Conservation (phyloP, 2,797 vertebrate species). For the Rhinoraja longicauda region DNA sequence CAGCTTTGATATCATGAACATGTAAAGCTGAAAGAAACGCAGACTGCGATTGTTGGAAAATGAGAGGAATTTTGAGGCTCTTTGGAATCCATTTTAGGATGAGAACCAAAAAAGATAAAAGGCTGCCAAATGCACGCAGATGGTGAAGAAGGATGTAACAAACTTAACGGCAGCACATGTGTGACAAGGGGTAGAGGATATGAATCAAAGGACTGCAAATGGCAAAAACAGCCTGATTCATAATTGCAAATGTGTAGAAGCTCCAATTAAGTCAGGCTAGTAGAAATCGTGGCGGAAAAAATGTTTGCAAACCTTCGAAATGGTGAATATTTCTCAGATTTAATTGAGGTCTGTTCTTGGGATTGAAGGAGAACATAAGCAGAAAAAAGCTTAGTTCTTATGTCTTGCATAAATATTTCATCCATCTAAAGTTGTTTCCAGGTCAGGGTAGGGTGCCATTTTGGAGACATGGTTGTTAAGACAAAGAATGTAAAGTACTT, state of each 20-base stretch:
- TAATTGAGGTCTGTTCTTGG: not conserved
- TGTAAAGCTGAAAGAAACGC: not conserved
- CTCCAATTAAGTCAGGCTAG: too few relatives aligned
- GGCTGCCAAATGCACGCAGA: slow-evolving; percentile 8
- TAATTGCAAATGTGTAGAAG: not conserved
- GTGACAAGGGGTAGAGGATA: not conserved
- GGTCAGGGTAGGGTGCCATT: slow-evolving; percentile 6
- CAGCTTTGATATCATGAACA: not conserved
- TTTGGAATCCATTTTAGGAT: slow-evolving; percentile 9
- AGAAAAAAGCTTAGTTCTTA: not conserved
- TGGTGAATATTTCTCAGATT: not conserved
- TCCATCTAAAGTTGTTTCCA: not conserved
- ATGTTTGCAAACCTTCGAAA: not conserved
- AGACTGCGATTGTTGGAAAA: not conserved
- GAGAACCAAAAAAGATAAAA: slow-evolving; percentile 12
- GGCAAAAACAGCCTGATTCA: not conserved
- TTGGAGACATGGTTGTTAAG: not conserved
- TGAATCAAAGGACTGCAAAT: not conserved
- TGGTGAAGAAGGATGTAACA: not conserved
- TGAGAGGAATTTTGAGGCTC: slow-evolving; percentile 22
- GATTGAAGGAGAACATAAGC: not conserved
- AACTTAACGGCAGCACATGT: not conserved
- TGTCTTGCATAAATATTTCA: not conserved
- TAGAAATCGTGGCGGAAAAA: not conserved
- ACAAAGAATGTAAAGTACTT: not conserved